Conservation (phyloP, 2,113 vertebrate species). For the Hassar affinis region DNA sequence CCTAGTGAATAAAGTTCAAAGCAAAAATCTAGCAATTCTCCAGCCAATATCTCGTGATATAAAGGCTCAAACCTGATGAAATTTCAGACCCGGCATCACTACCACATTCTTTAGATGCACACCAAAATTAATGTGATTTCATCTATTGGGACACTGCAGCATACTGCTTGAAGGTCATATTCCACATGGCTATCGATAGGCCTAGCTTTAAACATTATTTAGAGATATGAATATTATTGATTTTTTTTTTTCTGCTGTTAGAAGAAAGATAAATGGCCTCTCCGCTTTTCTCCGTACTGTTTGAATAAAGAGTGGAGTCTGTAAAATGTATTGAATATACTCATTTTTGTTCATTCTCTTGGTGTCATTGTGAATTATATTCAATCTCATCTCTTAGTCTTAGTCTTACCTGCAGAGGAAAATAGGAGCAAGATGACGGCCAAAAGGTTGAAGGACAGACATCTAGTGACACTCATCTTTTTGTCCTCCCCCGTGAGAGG, state of each 20-base stretch:
- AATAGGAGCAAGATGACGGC: constrained; percentile 82
- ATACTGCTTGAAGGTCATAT: too few species aligned
- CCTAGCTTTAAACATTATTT: too few species aligned
- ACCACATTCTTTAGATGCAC: too few species aligned
- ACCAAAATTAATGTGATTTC: too few species aligned
- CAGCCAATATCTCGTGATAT: too few species aligned
- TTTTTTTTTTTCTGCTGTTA: background rate
- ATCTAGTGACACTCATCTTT: constrained; percentile 94
- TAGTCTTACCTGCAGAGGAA: constrained; percentile 87
- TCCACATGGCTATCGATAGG: too few species aligned
- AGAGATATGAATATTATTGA: background rate
- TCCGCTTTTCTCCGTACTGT: background rate
- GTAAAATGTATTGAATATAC: background rate
- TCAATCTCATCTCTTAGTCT: constrained; percentile 45
- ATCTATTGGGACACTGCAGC: too few species aligned
- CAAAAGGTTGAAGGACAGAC: constrained; percentile 85
- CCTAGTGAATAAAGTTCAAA: too few species aligned
- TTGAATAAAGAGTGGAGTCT: background rate
- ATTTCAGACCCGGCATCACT: too few species aligned
- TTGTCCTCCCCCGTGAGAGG: constrained; percentile 79
- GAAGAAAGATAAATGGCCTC: background rate
- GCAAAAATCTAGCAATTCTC: too few species aligned
- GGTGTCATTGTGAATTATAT: background rate
- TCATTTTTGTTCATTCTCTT: background rate
- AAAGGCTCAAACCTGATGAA: too few species aligned